Evolutionary conservation across 2,113 vertebrate species (phyloP), one percentile per base, ranked within the genome.

Genomic region (Bagarius yarrelli): DNA sequence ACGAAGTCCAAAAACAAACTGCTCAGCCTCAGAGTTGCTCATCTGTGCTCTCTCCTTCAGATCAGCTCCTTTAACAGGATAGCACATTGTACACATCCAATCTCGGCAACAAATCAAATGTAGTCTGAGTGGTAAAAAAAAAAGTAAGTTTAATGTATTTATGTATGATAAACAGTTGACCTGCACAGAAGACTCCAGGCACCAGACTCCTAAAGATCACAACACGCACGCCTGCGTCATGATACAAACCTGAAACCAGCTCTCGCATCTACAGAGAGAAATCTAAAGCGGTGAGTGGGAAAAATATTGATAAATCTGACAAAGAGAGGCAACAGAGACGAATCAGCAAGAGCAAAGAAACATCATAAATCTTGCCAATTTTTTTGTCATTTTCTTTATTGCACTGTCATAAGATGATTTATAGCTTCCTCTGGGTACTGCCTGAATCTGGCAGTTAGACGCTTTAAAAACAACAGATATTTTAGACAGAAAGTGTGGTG

Each of bases 181-280:
- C 98, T 91, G 98, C 95, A 91, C 96, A 97, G 90, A 99, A 99
- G 30, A 98, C 95, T 1, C 93, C 95, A 23, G 94, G 94, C 57
- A 97, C 94, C 40, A 90, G 88, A 73, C 98, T 99, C 91, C 93
- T 95, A 87, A 99, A 94, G 85, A 99, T 70, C 78, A 98, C 91
- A 76, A 95, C 96, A 0, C 93, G 94, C 13, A 95, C 90, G 0
- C 89, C 88, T 56, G 87, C 84, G 86, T 98, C 95, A 11, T 79
- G 86, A 75, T 89, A 89, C 59, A 98, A 91, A 75, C 59, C 80
- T 56, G 94, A 94, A 88, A 98, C 87, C 79, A 89, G 86, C 2
- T 92, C 87, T 84, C 91, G 94, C 88, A 98, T 92, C 96, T 98
- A 60, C 66, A 83, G 13, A 44, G 21, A 60, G 21, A 80, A 12